Base-by-base conservation (phyloP, 2,888 invertebrate genomes). In the Drosophila lacicola region DNA sequence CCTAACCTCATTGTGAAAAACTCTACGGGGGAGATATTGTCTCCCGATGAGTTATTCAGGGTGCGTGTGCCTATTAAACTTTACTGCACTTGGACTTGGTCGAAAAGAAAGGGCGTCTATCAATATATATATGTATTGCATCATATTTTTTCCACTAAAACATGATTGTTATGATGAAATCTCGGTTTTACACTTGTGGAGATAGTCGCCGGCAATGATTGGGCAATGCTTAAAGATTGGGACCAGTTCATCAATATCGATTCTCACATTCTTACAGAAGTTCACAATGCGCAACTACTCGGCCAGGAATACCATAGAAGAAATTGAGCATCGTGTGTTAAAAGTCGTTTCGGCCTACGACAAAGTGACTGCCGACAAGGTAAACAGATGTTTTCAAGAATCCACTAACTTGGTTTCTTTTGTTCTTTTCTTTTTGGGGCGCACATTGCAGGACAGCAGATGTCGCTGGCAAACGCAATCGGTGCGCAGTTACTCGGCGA, bases 261-360 rank as follows among this genome's bases (percentile, higher is more conserved):
- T 54, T 55, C 13, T 58, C 19, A 39, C 14, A 44, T 57, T 41
- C n/a, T 77, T 77, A 25, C 69, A 84, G 80, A 82, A 80, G 34
- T 66, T 73, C 39, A 56, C 60, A 50, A 19, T 88, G 45, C 91
- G 92, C 44, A 78, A 73, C 45, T 91, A 89, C 47, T 88, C 90
- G 41, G 85, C 92, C 70, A 95, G 94, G 91, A 93, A 93, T 78
- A 93, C 95, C 45, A 92, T 93, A 90, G 93, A 95, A 90, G 94
- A 96, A 91, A 95, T 98, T 87, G 93, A 95, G 92, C 95, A 96
- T 70, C 95, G 98, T 90, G 97, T 98, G 70, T 93, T 98, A 91
- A 96, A 96, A 95, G 97, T 98, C 90, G 95, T 97, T 93, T 94
- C 95, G 86, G 95, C 96, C 75, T 98, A 96, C 93, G 98, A 98